Base-by-base conservation (phyloP, 2,888 invertebrate species). In the Lasioglossum pauxillum region DNA sequence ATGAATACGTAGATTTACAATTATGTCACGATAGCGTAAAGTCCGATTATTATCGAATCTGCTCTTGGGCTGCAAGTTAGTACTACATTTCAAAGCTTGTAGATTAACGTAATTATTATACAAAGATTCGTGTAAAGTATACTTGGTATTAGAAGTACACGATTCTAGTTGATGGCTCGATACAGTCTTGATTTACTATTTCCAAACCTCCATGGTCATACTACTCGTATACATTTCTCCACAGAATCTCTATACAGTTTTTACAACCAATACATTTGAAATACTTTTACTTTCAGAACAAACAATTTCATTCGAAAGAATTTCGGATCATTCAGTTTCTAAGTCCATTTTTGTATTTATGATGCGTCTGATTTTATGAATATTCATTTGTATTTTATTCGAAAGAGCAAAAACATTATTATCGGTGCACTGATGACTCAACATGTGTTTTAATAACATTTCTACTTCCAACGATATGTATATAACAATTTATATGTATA, bases 21-120 rank as follows among this genome's bases (percentile, higher is more conserved):
- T 82, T 44, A 83, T 83, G 14, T 64, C 75, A 71, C 27, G 49
- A 69, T 80, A 80, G 80, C 14, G 72, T 57, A 75, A 84, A 78
- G 38, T 82, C 23, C 14, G 46, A 64, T 75, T 77, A 69, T 78
- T 73, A 81, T 78, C 73, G 60, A 53, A 78, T 78, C 31, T 76
- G 75, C 81, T 75, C 49, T 49, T 83, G 78, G 77, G 73, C 75
- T 75, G 85, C 71, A 77, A 80, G 23, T 78, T 86, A 76, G 86
- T 81, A 69, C 41, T 83, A 69, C 49, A 83, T 78, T 71, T 83
- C 49, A 60, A 78, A 53, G 86, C 85, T 85, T 85, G 85, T 87
- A 87, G 86, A 80, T 60, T 80, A 57, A 82, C 64, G 67, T 85
- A 82, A 85, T 71, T 76, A 77, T 72, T 19, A 49, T 19, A 53